Percentiles rank a stretch among this genome's conserved stretches.
These are phyloP conservation scores for Parazoanthus swiftii DNA, from an alignment of 92 coral and sea anemone genomes.

Conservation along the genomic window DNA sequence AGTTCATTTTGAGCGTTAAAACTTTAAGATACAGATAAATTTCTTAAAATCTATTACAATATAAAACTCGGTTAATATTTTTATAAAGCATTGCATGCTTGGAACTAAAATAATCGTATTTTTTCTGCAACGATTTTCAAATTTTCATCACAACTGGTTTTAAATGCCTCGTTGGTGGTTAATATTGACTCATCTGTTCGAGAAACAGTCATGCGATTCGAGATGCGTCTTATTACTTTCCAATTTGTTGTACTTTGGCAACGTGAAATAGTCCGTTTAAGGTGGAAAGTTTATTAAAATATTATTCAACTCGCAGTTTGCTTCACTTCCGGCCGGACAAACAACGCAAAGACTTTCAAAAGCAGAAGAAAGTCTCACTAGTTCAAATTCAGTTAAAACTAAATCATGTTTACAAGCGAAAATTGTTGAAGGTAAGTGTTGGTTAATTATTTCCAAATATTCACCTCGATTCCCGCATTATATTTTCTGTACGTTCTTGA, in stretches of 20 bases:
- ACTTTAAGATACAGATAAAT: background rate
- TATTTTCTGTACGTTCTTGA: background rate
- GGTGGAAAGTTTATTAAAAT: background rate
- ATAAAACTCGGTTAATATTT: background rate
- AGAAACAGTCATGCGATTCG: background rate
- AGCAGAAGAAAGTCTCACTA: background rate
- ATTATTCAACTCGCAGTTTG: background rate
- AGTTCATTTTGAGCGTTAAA: constrained; percentile 12
- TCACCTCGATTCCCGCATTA: background rate
- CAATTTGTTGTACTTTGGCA: background rate
- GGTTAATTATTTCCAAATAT: no score
- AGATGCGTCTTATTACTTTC: background rate
- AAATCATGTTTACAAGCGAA: background rate
- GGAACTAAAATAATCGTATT: background rate
- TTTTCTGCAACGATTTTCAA: background rate
- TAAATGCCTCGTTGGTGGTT: constrained; percentile 9
- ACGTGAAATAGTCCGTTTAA: background rate
- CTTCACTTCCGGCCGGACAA: background rate
- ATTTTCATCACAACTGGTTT: constrained; percentile 1
- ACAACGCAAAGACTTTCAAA: background rate
- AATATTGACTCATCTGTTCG: constrained; percentile 13
- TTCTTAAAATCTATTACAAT: background rate
- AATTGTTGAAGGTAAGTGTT: background rate
- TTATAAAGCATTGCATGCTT: background rate
- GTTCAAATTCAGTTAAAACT: background rate